These are phyloP conservation scores for Idaea dimidiata DNA, from an alignment of 2,888 invertebrate species.

Conservation along the genomic window DNA sequence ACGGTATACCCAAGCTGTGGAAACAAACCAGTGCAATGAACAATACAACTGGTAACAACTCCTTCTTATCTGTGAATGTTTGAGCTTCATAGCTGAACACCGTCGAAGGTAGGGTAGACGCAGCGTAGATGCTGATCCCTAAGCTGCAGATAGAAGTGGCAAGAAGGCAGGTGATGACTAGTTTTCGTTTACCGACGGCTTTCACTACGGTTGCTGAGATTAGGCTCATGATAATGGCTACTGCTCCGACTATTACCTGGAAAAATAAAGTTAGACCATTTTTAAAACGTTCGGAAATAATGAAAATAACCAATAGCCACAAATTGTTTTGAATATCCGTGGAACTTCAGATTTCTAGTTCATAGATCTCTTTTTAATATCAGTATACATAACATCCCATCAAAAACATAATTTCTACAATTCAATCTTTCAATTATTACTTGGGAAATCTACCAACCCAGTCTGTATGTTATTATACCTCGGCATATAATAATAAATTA, in stretches of 20 bases:
- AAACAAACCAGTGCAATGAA: constrained; percentile 65
- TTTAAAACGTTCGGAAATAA: too few species aligned
- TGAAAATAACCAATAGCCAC: too few species aligned
- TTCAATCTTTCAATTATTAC: too few species aligned
- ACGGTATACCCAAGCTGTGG: constrained; percentile 71
- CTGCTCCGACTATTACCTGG: constrained; percentile 62
- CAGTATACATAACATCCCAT: too few species aligned
- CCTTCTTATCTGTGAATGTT: constrained; percentile 63
- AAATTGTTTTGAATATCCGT: too few species aligned
- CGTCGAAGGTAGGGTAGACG: constrained; percentile 36
- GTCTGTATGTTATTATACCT: background rate
- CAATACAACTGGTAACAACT: constrained; percentile 60
- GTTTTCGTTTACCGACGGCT: constrained; percentile 61
- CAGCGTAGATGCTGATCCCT: constrained; percentile 58
- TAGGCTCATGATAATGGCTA: constrained; percentile 58
- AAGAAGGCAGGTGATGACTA: constrained; percentile 56
- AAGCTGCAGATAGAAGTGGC: constrained; percentile 54
- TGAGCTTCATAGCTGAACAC: constrained; percentile 63
- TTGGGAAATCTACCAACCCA: too few species aligned
- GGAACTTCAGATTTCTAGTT: too few species aligned
- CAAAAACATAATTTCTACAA: too few species aligned
- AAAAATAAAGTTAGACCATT: constrained; percentile 24
- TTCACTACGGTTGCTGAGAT: constrained; percentile 63
- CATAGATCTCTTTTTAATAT: too few species aligned
- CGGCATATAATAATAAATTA: background rate